Evolutionary conservation across 2,888 invertebrate genomes (phyloP).

Genomic region (Pammene aurita): DNA sequence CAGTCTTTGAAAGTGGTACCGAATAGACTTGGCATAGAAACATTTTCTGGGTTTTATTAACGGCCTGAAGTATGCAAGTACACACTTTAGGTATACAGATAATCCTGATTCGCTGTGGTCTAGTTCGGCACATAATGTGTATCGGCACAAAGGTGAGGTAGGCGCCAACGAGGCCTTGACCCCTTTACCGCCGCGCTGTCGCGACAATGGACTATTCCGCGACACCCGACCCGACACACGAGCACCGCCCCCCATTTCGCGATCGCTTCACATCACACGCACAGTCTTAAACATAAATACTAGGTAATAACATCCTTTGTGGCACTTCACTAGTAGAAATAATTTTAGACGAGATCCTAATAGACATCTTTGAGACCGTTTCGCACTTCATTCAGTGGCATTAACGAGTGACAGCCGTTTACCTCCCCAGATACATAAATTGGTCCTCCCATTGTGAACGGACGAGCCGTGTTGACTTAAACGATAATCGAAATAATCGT

Average conservation of each 20-base stretch:
- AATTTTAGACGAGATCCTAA: background rate
- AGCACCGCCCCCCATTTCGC: conserved; percentile 50
- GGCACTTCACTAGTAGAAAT: background rate
- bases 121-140: background rate
- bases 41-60: too few species aligned
- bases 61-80: background rate
- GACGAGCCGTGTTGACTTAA: conserved; percentile 60
- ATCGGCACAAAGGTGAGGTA: conserved; percentile 63
- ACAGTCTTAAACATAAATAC: conserved; percentile 7
- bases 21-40: too few species aligned
- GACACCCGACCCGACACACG: conserved; percentile 68
- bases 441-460: conserved; percentile 51
- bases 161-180: conserved; percentile 77
- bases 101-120: background rate
- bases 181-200: conserved; percentile 59
- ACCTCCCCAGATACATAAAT: conserved; percentile 41
- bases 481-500: conserved; percentile 65
- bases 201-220: conserved; percentile 72
- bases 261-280: conserved; percentile 44
- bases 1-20: too few species aligned
- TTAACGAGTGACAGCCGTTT: conserved; percentile 33
- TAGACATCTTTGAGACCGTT: conserved; percentile 18
- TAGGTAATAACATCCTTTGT: background rate
- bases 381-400: conserved; percentile 21
- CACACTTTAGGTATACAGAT: background rate